Evolutionary conservation across 1,140 invertebrate species (phyloP).

Genomic region (Formica exsecta): DNA sequence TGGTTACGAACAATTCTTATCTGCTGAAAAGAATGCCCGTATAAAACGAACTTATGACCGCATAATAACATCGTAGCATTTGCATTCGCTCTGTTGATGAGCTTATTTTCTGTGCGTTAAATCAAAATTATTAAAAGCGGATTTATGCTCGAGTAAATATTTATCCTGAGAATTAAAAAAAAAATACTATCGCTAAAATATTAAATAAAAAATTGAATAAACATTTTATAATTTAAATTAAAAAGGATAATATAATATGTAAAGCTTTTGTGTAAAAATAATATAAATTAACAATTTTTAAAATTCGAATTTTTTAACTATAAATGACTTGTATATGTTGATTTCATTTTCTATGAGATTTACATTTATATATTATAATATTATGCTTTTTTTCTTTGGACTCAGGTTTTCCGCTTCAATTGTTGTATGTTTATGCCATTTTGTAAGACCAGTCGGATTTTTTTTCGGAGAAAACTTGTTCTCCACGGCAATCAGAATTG

Average conservation of each 20-base stretch:
- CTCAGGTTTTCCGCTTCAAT: neutral
- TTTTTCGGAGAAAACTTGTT: constrained; percentile 9
- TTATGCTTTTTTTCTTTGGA: neutral
- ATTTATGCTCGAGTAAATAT: neutral
- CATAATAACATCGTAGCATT: constrained; percentile 3
- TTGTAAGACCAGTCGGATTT: neutral
- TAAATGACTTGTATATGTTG: neutral
- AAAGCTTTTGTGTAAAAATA: too few relatives aligned
- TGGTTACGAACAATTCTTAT: constrained; percentile 26
- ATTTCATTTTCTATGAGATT: neutral
- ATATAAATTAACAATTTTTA: neutral
- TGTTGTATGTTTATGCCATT: neutral
- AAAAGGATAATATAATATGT: neutral
- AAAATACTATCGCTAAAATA: neutral
- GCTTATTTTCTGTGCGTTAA: constrained; percentile 18
- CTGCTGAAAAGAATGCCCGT: constrained; percentile 30
- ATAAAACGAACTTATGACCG: constrained; percentile 14
- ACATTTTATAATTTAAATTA: neutral
- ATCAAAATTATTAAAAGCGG: neutral
- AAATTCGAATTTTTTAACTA: neutral
- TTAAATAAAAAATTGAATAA: constrained; percentile 6
- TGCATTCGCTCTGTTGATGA: constrained; percentile 16
- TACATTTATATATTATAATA: neutral
- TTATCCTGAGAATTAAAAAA: neutral
- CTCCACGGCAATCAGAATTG: neutral